These are phyloP conservation scores for Erpobdella octoculata DNA, from an alignment of 2,888 invertebrate genomes.

Conservation along the genomic window DNA sequence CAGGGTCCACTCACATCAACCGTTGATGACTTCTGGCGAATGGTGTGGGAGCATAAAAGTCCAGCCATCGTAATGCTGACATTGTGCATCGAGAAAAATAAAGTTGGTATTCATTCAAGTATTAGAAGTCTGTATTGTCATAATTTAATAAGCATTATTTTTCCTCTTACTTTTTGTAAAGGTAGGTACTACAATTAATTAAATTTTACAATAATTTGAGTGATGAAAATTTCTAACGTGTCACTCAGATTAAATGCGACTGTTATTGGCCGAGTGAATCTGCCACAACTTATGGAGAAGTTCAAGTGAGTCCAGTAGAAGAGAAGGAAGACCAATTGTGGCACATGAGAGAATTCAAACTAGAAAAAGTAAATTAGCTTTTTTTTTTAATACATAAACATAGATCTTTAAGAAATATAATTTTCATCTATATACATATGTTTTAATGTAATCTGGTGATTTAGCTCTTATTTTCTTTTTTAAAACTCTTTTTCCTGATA, in stretches of 20 bases:
- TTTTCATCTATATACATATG: too few relatives aligned
- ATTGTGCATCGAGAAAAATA: slow-evolving; percentile 68
- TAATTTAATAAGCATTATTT: too few relatives aligned
- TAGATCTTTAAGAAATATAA: too few relatives aligned
- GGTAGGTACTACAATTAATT: too few relatives aligned
- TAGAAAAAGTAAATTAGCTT: slow-evolving; percentile 7
- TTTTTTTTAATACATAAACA: too few relatives aligned
- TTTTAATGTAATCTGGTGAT: too few relatives aligned
- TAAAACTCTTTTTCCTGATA: too few relatives aligned
- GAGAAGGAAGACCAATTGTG: slow-evolving; percentile 91
- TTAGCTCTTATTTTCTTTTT: too few relatives aligned
- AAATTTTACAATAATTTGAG: too few relatives aligned
- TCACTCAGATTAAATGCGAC: slow-evolving; percentile 51
- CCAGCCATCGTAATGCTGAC: slow-evolving; percentile 96
- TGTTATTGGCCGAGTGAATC: slow-evolving; percentile 98
- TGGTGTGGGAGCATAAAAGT: slow-evolving; percentile 96
- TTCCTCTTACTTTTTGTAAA: too few relatives aligned
- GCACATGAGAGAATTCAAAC: slow-evolving; percentile 47
- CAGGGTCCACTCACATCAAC: slow-evolving; percentile 94
- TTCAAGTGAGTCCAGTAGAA: slow-evolving; percentile 57
- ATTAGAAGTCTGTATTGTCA: too few relatives aligned
- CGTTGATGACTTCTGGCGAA: slow-evolving; percentile 96
- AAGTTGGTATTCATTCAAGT: not conserved
- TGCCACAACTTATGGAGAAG: slow-evolving; percentile 90
- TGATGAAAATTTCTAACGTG: not conserved